These are phyloP conservation scores for Cisticola juncidis DNA, from an alignment of 2,113 vertebrate genomes.

Conservation along the genomic window DNA sequence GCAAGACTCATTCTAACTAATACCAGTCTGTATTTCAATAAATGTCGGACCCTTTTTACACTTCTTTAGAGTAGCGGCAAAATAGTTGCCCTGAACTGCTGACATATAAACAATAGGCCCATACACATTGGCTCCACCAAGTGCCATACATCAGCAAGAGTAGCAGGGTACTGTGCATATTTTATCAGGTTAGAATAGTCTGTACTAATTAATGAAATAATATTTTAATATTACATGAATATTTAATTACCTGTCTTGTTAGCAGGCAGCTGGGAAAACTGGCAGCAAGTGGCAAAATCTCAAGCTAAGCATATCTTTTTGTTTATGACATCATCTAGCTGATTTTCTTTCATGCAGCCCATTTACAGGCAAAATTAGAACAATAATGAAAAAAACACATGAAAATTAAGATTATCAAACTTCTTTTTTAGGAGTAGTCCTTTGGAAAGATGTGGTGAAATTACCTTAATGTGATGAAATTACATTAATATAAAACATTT, in stretches of 20 bases:
- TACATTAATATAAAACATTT: neutral
- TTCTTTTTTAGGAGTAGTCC: neutral
- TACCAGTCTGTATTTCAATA: neutral
- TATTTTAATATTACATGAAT: neutral
- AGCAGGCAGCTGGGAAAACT: slow-evolving; percentile 36
- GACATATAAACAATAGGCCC: neutral
- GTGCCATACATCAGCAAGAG: neutral
- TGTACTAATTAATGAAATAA: neutral
- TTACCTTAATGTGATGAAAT: neutral
- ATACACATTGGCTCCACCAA: neutral
- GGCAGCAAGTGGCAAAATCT: neutral
- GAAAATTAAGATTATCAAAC: neutral
- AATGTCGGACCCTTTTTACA: neutral
- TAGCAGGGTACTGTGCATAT: neutral
- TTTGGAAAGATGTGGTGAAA: neutral
- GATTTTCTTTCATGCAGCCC: neutral
- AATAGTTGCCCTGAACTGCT: neutral
- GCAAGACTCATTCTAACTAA: neutral
- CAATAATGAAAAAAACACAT: neutral
- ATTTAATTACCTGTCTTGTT: neutral
- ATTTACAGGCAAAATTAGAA: neutral
- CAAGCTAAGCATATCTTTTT: neutral
- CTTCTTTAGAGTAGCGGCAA: neutral
- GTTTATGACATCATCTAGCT: neutral
- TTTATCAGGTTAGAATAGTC: neutral